These are phyloP conservation scores for Tragelaphus oryx DNA, from an alignment of 2,797 vertebrate species.

Conservation along the genomic window DNA sequence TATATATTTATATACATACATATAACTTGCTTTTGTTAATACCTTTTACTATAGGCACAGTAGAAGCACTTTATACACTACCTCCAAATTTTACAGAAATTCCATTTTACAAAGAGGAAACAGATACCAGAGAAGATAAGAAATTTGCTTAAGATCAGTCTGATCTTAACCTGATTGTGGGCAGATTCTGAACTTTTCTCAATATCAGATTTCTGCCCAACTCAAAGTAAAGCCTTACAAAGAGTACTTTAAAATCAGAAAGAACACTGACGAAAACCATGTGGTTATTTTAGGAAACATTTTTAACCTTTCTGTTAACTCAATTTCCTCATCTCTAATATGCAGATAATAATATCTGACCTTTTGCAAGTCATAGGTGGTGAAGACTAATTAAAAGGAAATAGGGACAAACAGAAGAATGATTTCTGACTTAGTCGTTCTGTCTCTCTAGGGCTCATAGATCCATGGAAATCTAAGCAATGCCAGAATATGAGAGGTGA, in stretches of 20 bases:
- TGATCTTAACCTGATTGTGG: background rate
- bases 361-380: background rate
- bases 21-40: background rate
- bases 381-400: slow-evolving; percentile 22
- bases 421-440: background rate
- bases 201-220: background rate
- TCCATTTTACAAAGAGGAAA: background rate
- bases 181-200: background rate
- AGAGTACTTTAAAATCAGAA: background rate
- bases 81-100: background rate
- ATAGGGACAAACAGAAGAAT: background rate
- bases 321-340: background rate
- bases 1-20: too few species aligned
- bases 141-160: slow-evolving; percentile 1
- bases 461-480: background rate
- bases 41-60: background rate
- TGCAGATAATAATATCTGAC: background rate
- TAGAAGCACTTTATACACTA: background rate
- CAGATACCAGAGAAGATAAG: background rate
- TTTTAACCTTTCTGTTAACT: slow-evolving; percentile 16
- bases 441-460: background rate
- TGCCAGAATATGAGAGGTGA: background rate
- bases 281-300: background rate
- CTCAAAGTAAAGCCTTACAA: background rate
- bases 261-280: background rate